Evolutionary conservation across 2,888 invertebrate genomes (phyloP), one percentile per base, ranked within the genome.

Genomic region (Acronicta aceris): DNA sequence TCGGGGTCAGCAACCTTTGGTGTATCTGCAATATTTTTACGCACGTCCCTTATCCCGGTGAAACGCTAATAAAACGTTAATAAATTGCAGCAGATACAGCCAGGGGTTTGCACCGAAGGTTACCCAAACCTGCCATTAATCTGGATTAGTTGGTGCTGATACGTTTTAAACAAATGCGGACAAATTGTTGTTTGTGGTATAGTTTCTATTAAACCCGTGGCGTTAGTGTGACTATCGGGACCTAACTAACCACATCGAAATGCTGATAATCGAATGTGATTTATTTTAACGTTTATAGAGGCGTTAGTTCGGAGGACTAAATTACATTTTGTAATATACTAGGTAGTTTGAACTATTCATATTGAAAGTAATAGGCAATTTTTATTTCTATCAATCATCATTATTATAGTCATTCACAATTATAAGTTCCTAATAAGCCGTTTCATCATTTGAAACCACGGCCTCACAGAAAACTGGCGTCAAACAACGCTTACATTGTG

Each of bases 91-190:
- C 61, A 49, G 70, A 68, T 65, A 42, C 42, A 47, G 47, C 33
- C 51, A 33, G 66, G 65, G 61, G 61, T 64, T 63, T 58, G 50
- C 60, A 63, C 27, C 60, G 56, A 76, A 76, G 69, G 69, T 69
- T 69, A 52, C 49, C 66, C 57, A 54, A 59, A 74, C 66, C 59
- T 61, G 54, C 66, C 57, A 80, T 79, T 67, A 71, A 79, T 79
- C 76, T 71, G 64, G 79, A 78, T 79, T 80, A 78, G 76, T 66
- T 45, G 58, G 51, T 53, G 62, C 65, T 74, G 73, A 71, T 78
- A 71, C 53, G 59, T 76, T 75, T 65, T 36, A 76, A 77, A 58
- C 74, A 60, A 76, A 66, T 15, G 63, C 52, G 50, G 53, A 74
- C 76, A 62, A 74, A 79, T 78, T 64, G 71, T 62, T 61, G 68